phyloP scores from a whole-genome alignment of 30 jellyfish, hydroid and myxozoan genomes.

The Morbakka virulenta region DNA sequence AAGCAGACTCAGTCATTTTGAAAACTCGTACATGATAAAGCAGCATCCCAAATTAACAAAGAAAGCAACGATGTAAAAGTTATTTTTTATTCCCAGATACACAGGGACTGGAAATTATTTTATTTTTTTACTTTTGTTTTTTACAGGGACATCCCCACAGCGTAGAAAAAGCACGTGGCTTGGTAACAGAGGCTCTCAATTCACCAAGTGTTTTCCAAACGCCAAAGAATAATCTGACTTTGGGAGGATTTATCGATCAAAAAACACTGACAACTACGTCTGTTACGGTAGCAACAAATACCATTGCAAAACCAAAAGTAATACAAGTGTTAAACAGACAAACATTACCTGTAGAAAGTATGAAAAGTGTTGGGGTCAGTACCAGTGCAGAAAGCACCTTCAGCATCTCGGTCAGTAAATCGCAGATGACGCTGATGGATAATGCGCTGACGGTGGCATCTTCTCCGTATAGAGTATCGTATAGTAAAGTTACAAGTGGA shows the following conservation, averaged over 20 bases:
- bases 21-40: no score
- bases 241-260: constrained; percentile 79
- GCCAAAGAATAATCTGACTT: constrained; percentile 56
- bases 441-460: background rate
- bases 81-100: no score
- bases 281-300: background rate
- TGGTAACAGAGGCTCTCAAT: constrained; percentile 95
- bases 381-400: constrained; percentile 18
- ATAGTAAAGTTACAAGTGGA: constrained; percentile 77
- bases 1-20: no score
- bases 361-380: background rate
- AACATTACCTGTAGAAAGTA: background rate
- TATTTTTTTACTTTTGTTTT: no score
- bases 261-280: constrained; percentile 35
- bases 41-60: no score
- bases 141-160: constrained; percentile 82
- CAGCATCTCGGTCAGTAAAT: constrained; percentile 30
- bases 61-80: no score
- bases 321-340: background rate
- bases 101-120: no score
- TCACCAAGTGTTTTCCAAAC: constrained; percentile 90
- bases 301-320: background rate
- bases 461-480: constrained; percentile 21
- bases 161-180: constrained; percentile 90
- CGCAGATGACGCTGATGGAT: background rate